Conservation (phyloP, 1,140 invertebrate genomes). For the Aphaenogaster rudis region DNA sequence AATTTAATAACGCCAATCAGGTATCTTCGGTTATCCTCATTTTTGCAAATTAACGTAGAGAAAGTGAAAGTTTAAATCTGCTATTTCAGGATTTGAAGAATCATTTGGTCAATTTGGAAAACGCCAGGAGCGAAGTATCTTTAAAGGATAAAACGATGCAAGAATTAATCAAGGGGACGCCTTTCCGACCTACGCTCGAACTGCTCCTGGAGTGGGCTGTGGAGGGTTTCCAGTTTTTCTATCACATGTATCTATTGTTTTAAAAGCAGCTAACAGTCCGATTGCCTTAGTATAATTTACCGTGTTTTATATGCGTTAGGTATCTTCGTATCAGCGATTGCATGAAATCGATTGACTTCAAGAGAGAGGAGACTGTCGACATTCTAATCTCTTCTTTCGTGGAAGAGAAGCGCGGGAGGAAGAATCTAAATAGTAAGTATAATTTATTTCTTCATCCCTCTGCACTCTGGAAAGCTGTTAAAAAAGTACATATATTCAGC, state of each 20-base stretch:
- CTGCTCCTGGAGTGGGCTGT: slow-evolving; percentile 80
- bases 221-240: slow-evolving; percentile 72
- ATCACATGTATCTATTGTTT: slow-evolving; percentile 78
- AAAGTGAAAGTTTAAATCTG: neutral
- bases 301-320: slow-evolving; percentile 48
- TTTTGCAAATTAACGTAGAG: neutral
- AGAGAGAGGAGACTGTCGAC: slow-evolving; percentile 63
- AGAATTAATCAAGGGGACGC: slow-evolving; percentile 78
- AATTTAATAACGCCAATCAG: slow-evolving; percentile 74
- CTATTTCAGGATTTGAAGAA: slow-evolving; percentile 78
- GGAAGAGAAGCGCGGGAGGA: slow-evolving; percentile 59
- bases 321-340: slow-evolving; percentile 65
- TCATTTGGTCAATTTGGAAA: slow-evolving; percentile 77
- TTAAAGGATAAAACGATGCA: slow-evolving; percentile 71
- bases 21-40: slow-evolving; percentile 64
- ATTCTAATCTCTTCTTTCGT: slow-evolving; percentile 69
- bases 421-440: slow-evolving; percentile 71
- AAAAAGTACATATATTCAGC: neutral
- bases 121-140: slow-evolving; percentile 73
- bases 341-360: slow-evolving; percentile 74
- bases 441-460: neutral
- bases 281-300: slow-evolving; percentile 8
- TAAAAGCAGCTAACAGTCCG: neutral
- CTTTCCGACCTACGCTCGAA: slow-evolving; percentile 77
- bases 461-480: neutral